Conservation (phyloP, 2,888 invertebrate genomes). For the Plemyria rubiginata region DNA sequence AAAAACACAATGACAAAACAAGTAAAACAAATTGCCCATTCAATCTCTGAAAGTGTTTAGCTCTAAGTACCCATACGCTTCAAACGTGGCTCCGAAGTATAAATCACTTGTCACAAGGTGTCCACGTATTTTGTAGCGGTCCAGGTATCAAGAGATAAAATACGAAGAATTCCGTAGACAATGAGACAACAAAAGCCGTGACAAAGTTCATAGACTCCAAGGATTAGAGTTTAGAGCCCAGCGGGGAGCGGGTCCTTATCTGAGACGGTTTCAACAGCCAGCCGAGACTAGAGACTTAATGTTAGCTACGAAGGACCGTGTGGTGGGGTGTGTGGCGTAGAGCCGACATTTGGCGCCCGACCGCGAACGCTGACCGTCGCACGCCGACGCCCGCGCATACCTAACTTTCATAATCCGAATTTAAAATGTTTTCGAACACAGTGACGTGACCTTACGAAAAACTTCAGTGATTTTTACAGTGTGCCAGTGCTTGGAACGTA, state of each 20-base stretch:
- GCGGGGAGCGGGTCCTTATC: slow-evolving; percentile 79
- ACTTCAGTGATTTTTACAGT: slow-evolving; percentile 45
- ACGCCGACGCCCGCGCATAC: slow-evolving; percentile 69
- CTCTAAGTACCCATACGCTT: slow-evolving; percentile 24
- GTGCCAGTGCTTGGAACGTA: slow-evolving; percentile 51
- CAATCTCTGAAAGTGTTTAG: slow-evolving; percentile 28
- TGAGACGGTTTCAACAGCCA: slow-evolving; percentile 66
- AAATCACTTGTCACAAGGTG: slow-evolving; percentile 38
- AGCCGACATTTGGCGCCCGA: slow-evolving; percentile 65
- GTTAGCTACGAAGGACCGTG: slow-evolving; percentile 36
- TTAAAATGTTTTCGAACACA: slow-evolving; percentile 73
- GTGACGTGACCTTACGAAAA: slow-evolving; percentile 67
- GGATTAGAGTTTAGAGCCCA: slow-evolving; percentile 75
- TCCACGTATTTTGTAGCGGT: slow-evolving; percentile 37
- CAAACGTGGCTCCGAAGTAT: slow-evolving; percentile 24
- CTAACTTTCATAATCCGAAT: slow-evolving; percentile 55
- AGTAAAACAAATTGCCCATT: slow-evolving; percentile 28
- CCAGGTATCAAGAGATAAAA: slow-evolving; percentile 48
- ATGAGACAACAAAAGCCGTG: slow-evolving; percentile 60
- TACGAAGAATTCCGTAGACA: slow-evolving; percentile 56
- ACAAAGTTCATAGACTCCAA: slow-evolving; percentile 73
- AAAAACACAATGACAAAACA: slow-evolving; percentile 12
- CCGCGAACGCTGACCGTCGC: slow-evolving; percentile 64
- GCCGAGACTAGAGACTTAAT: slow-evolving; percentile 32
- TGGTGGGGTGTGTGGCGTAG: slow-evolving; percentile 72